Evolutionary conservation across 1,140 invertebrate species (phyloP).

Genomic region (Rhyzopertha dominica): DNA sequence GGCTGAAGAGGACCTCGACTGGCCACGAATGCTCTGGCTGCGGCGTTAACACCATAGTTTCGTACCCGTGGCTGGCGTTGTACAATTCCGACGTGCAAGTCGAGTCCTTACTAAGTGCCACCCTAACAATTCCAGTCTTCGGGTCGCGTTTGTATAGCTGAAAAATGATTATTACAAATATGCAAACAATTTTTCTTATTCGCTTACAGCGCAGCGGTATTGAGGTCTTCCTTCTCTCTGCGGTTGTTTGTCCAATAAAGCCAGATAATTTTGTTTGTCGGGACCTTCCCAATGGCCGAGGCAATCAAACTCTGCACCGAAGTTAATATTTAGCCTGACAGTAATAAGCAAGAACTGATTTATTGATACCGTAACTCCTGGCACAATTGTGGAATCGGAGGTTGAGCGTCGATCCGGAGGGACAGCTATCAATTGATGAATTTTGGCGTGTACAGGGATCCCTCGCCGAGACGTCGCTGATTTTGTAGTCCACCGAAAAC

Average conservation of each 20-base stretch:
- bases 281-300: constrained; percentile 61
- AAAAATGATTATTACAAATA: constrained; percentile 21
- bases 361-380: constrained; percentile 25
- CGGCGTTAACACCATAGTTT: constrained; percentile 53
- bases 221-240: constrained; percentile 47
- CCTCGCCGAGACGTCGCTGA: constrained; percentile 51
- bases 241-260: constrained; percentile 55
- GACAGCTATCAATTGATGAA: constrained; percentile 60
- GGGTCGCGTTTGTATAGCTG: constrained; percentile 58
- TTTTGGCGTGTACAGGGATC: constrained; percentile 52
- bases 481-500: constrained; percentile 58
- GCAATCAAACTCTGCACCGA: constrained; percentile 68
- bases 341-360: too few species aligned
- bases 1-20: constrained; percentile 32
- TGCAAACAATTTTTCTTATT: neutral
- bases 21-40: constrained; percentile 42
- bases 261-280: constrained; percentile 55
- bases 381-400: constrained; percentile 30
- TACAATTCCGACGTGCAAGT: constrained; percentile 57
- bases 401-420: constrained; percentile 57
- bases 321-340: too few species aligned
- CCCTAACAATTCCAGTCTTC: constrained; percentile 52
- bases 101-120: constrained; percentile 65
- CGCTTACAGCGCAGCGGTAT: constrained; percentile 66
- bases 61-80: constrained; percentile 56